phyloP scores from a whole-genome alignment of 2,797 vertebrate genomes.

The Cuculus canorus region DNA sequence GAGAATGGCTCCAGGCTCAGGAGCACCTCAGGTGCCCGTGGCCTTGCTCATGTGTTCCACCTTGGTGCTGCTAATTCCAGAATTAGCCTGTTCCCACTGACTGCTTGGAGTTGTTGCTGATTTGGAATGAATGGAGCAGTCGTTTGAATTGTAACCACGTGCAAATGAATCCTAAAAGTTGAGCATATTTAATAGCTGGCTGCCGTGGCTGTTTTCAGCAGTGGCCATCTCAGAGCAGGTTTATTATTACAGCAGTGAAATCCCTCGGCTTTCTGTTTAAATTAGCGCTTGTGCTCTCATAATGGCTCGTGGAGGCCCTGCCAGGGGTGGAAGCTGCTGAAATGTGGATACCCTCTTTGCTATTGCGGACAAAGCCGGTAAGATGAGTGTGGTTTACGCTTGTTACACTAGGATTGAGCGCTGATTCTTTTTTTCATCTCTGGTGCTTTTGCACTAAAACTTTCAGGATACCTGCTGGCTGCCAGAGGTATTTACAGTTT shows the following conservation, averaged over 20 bases:
- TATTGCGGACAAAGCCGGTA: background rate
- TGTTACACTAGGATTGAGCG: background rate
- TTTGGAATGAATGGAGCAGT: background rate
- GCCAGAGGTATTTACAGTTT: background rate
- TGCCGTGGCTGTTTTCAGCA: background rate
- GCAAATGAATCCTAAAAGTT: background rate
- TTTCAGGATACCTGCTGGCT: background rate
- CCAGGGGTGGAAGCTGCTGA: slow-evolving; percentile 2
- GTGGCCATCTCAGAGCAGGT: background rate
- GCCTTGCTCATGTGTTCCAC: accelerated
- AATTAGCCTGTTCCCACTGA: background rate
- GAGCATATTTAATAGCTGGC: background rate
- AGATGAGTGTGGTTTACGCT: background rate
- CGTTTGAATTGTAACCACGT: background rate
- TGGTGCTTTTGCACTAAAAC: background rate
- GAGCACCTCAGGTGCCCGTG: background rate
- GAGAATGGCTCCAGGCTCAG: too few relatives aligned
- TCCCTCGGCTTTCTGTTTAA: background rate
- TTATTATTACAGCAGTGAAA: background rate
- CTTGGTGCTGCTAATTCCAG: accelerated
- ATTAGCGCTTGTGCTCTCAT: background rate
- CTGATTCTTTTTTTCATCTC: background rate
- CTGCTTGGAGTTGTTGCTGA: background rate
- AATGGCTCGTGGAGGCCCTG: background rate
- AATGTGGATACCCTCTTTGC: background rate